Evolutionary conservation across 2,888 invertebrate species (phyloP), one percentile per base, ranked within the genome.

Genomic region (Drosophila fungiperda): DNA sequence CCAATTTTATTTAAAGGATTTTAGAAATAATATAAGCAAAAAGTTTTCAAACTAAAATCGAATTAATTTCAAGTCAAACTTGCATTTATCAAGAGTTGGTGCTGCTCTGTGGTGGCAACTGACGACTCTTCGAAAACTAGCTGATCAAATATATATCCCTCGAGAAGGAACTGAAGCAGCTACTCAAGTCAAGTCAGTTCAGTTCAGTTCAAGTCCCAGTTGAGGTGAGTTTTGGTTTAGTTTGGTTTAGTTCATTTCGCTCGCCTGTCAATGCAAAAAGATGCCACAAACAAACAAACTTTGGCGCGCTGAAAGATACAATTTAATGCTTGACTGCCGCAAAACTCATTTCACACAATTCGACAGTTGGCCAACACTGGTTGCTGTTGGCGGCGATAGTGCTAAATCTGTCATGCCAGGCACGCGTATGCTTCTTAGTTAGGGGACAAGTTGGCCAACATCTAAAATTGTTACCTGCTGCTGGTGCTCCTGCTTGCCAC

Each of bases 251-350:
- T 57, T 57, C 42, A 57, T 40, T 78, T 78, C 52, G 33, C 54
- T 35, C 42, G 63, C 3, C 74, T 73, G 78, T 78, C 78, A 78
- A 74, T 74, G 78, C 74, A 74, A 65, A 74, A 45, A 20, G 48
- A 50, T 33, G 63, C 50, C 55, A 55, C 54, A 38, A 17, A 50
- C 33, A 63, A 70, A 40, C 50, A 74, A 78, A 70, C 64, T 78
- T 78, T 78, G 59, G 29, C 58, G 55, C 73, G 78, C 54, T 75
- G 80, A 70, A 76, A 81, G 83, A 85, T 80, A 83, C 87, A 90
- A 90, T 90, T 90, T 89, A 83, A 82, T 87, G 89, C 82, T 76
- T 87, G 78, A 88, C 71, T 87, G 89, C 60, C 68, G 69, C 63
- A 73, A 79, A 80, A 84, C 84, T 80, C 75, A 88, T 76, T 82